Conservation (phyloP, 2,888 invertebrate genomes). For the Liodrosophila aerea region DNA sequence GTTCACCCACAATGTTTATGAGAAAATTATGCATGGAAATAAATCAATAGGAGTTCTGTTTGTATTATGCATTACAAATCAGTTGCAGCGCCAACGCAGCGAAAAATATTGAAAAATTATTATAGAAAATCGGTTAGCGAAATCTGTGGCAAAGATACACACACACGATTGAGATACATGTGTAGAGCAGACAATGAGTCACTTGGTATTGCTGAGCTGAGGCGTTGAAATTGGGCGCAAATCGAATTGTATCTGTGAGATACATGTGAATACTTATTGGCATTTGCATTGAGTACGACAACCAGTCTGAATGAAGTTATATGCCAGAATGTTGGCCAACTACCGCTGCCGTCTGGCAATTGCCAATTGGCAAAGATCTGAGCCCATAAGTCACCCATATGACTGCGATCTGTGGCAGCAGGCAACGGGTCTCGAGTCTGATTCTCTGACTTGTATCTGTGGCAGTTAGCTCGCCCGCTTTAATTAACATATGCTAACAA, state of each 20-base stretch:
- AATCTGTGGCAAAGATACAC: conserved; percentile 40
- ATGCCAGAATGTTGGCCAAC: conserved; percentile 31
- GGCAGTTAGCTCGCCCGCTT: conserved; percentile 55
- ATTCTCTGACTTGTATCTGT: conserved; percentile 25
- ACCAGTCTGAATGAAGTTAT: conserved; percentile 58
- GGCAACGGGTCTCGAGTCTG: conserved; percentile 31
- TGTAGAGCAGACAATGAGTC: conserved; percentile 32
- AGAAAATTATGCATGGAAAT: conserved; percentile 63
- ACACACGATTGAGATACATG: conserved; percentile 55
- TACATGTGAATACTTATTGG: conserved; percentile 48
- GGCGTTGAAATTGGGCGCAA: conserved; percentile 78
- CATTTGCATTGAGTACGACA: conserved; percentile 50
- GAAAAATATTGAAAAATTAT: conserved; percentile 66
- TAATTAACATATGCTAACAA: conserved; percentile 78
- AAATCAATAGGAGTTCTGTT: conserved; percentile 65
- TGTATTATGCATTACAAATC: conserved; percentile 57
- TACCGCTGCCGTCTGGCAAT: conserved; percentile 20
- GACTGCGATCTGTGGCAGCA: conserved; percentile 38
- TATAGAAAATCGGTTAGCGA: conserved; percentile 62
- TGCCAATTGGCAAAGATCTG: conserved; percentile 35
- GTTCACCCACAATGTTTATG: conserved; percentile 61
- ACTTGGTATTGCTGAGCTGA: conserved; percentile 48
- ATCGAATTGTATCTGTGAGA: conserved; percentile 65
- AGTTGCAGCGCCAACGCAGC: conserved; percentile 60
- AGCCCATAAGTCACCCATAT: conserved; percentile 67